Percentiles rank a stretch among this genome's conserved stretches.
These are phyloP conservation scores for Fringilla coelebs DNA, from an alignment of 2,797 vertebrate genomes.

Conservation along the genomic window DNA sequence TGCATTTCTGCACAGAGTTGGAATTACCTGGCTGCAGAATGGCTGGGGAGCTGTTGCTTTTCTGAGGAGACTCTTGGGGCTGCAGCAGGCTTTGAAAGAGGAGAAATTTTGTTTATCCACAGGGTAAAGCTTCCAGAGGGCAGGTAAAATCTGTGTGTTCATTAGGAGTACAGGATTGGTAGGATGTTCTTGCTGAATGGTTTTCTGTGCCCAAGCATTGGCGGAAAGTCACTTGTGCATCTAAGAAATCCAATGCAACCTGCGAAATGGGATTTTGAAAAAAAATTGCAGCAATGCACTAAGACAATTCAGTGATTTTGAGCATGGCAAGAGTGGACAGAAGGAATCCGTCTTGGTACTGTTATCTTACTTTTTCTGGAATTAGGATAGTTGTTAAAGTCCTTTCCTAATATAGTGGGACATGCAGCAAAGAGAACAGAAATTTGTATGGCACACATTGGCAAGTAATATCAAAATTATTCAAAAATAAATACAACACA, in stretches of 20 bases:
- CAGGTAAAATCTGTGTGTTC: neutral
- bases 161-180: neutral
- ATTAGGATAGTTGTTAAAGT: neutral
- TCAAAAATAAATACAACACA: neutral
- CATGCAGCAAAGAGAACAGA: neutral
- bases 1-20: neutral
- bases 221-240: neutral
- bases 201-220: neutral
- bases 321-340: neutral
- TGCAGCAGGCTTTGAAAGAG: neutral
- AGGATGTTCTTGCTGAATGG: neutral
- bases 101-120: neutral
- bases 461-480: neutral
- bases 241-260: neutral
- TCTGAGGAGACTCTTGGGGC: neutral
- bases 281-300: neutral
- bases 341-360: neutral
- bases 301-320: neutral
- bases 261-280: neutral
- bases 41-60: neutral
- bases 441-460: neutral
- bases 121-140: neutral
- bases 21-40: neutral
- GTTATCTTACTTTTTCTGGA: neutral
- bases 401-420: neutral